Evolutionary conservation across 2,797 vertebrate species (phyloP).

Genomic region (Sciurus carolinensis): DNA sequence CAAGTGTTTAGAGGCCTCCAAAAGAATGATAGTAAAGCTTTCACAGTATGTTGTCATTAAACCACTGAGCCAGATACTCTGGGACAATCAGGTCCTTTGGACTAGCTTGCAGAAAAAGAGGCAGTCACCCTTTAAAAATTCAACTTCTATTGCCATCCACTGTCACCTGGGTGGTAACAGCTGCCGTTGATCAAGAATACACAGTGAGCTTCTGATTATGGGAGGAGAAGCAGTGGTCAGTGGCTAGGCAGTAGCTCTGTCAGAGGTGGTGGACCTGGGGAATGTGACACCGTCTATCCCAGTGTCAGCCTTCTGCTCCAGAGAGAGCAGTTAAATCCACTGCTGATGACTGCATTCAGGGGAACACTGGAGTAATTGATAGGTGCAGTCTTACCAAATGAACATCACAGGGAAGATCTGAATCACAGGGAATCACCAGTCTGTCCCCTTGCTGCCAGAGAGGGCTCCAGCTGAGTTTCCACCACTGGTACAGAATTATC

Average conservation of each 20-base stretch:
- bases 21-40: neutral
- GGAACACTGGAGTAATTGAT: neutral
- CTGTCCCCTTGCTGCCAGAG: neutral
- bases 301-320: neutral
- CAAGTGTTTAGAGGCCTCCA: neutral
- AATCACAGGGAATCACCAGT: neutral
- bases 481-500: neutral
- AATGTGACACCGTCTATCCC: neutral
- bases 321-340: neutral
- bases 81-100: neutral
- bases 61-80: neutral
- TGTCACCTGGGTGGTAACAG: neutral
- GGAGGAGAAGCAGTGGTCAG: neutral
- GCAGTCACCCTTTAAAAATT: neutral
- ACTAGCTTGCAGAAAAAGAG: neutral
- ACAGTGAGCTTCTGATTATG: neutral
- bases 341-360: neutral
- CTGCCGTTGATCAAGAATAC: neutral
- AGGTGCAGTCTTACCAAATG: neutral
- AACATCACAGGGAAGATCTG: neutral
- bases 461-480: neutral
- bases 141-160: neutral
- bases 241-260: neutral
- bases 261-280: too few relatives aligned
- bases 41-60: neutral